phyloP scores from a whole-genome alignment of 2,888 invertebrate genomes.

The Amphipoea lucens region DNA sequence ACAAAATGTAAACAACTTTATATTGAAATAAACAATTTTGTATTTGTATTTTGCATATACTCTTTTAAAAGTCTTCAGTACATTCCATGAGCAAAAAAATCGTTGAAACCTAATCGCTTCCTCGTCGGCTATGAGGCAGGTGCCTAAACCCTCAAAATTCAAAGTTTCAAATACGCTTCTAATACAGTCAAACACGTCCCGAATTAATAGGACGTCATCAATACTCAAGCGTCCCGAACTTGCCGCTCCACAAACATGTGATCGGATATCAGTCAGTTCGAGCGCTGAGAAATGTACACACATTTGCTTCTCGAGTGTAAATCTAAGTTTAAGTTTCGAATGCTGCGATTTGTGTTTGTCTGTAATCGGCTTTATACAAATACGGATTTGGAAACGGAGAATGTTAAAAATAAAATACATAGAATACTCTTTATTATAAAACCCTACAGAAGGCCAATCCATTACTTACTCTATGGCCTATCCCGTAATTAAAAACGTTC shows the following conservation, averaged over 20 bases:
- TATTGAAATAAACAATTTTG: too few relatives aligned
- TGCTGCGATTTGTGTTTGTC: slow-evolving; percentile 29
- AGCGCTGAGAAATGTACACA: slow-evolving; percentile 49
- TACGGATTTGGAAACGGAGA: background rate
- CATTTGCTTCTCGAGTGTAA: slow-evolving; percentile 42
- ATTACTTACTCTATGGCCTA: too few relatives aligned
- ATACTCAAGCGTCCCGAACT: slow-evolving; percentile 38
- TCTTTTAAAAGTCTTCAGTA: background rate
- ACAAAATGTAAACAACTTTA: too few relatives aligned
- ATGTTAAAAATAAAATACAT: background rate
- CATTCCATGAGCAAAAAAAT: background rate
- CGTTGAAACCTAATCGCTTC: background rate
- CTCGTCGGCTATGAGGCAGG: background rate
- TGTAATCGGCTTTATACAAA: slow-evolving; percentile 12
- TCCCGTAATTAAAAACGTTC: too few relatives aligned
- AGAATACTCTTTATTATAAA: too few relatives aligned
- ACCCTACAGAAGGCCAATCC: too few relatives aligned
- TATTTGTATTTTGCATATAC: too few relatives aligned
- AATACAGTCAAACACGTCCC: slow-evolving; percentile 7
- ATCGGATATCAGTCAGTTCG: slow-evolving; percentile 36
- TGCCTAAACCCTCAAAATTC: background rate
- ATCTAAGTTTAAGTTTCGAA: slow-evolving; percentile 19
- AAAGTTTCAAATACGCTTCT: background rate
- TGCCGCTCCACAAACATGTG: slow-evolving; percentile 36
- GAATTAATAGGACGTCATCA: slow-evolving; percentile 49